Conservation (phyloP, 2,797 vertebrate genomes). For the Sparidentex hasta region DNA sequence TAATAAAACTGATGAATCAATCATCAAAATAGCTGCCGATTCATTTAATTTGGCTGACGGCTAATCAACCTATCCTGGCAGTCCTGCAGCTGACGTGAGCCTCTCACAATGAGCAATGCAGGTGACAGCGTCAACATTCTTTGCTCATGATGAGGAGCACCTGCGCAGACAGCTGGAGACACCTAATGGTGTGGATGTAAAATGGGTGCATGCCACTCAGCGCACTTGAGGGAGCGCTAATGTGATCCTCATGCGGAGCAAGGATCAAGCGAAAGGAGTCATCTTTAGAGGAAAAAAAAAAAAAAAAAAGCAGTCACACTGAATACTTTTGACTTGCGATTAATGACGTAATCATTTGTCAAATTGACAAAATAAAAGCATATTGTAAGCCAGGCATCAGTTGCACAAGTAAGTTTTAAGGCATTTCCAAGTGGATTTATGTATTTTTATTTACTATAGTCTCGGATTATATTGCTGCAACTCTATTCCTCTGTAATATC, state of each 20-base stretch:
- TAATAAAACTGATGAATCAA: too few species aligned
- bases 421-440: neutral
- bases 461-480: neutral
- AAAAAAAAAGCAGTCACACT: neutral
- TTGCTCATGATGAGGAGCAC: conserved; percentile 49
- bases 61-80: too few species aligned
- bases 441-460: neutral
- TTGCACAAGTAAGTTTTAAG: neutral
- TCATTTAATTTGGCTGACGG: too few species aligned
- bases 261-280: neutral
- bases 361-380: neutral
- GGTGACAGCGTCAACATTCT: conserved; percentile 35
- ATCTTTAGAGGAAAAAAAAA: neutral
- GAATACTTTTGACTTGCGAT: neutral
- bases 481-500: neutral
- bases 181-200: conserved; percentile 54
- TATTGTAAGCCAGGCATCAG: neutral
- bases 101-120: conserved; percentile 1
- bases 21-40: too few species aligned
- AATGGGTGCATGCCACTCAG: conserved; percentile 21
- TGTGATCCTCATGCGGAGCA: conserved; percentile 13
- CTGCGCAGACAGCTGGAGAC: conserved; percentile 69
- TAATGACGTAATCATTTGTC: neutral
- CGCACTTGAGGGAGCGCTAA: conserved; percentile 12
- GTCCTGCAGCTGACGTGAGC: too few species aligned